Evolutionary conservation across 2,113 vertebrate genomes (phyloP), one percentile per base, ranked within the genome.

Genomic region (Fukomys damarensis): DNA sequence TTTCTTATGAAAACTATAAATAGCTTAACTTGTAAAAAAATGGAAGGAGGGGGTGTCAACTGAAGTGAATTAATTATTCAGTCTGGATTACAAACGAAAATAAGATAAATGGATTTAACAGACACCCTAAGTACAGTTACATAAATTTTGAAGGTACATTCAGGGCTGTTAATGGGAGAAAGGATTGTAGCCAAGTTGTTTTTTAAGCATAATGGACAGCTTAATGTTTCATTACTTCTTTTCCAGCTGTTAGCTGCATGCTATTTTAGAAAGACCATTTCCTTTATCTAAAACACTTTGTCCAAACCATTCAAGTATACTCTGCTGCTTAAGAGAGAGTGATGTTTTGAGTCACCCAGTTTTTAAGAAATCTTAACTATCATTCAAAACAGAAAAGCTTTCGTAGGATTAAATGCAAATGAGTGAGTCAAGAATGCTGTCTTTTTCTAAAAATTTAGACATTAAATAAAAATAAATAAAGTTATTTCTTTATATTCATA

Each of bases 241-340:
- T 91, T 49, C 24, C 95, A 97, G 86, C 76, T 88, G 74, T 89
- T 96, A 95, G 83, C 79, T 93, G 30, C 59, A 56, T 90, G 88
- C 46, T 97, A 1, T 79, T 97, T 97, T 94, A 96, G 84, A 94
- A 91, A 72, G 77, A 77, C 70, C 70, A 8, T 41, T 95, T 95
- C 61, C 32, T 96, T 97, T 97, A 96, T 96, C 95, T 87, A 76
- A 96, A 94, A 87, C 32, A 70, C 58, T 95, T 95, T 93, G 41
- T 94, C 83, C n/a, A 92, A 95, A 70, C 26, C 65, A 93, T 43
- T 95, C 63, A 93, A 90, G 56, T 89, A 83, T 56, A 94, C 80
- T 46, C 59, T 89, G 82, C 41, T 88, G 79, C 80, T 94, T 91
- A 95, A 92, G 52, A 86, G 8, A 38, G 8, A n/a, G 89, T 85